Conservation (phyloP, 2,797 vertebrate species). For the Neosilurus mollespiculum region DNA sequence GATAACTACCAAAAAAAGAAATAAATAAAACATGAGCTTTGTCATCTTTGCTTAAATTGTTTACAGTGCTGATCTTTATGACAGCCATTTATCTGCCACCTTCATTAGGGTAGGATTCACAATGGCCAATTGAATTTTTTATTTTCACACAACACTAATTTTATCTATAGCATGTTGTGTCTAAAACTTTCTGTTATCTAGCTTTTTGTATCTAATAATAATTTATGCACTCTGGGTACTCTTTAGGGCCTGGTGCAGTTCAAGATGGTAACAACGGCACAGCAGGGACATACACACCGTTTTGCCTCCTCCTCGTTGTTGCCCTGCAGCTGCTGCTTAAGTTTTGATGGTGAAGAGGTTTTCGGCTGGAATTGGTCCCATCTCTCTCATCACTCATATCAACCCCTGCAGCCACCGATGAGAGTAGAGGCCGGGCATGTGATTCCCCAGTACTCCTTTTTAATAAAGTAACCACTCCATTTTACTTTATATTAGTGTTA, state of each 20-base stretch:
- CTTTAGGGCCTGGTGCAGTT: conserved; percentile 85
- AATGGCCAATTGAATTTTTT: not conserved
- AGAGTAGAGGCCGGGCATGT: conserved; percentile 67
- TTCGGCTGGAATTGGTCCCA: conserved; percentile 59
- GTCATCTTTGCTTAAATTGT: not conserved
- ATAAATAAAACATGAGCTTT: not conserved
- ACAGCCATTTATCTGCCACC: not conserved
- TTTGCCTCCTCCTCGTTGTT: conserved; percentile 82
- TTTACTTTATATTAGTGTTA: conserved; percentile 52
- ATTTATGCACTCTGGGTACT: not conserved
- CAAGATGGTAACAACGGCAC: conserved; percentile 86
- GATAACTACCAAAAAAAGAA: not conserved
- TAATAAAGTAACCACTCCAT: conserved; percentile 63
- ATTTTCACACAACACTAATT: not conserved
- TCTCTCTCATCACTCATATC: conserved; percentile 51
- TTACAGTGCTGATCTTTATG: not conserved
- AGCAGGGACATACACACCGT: conserved; percentile 74
- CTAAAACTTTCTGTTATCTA: not conserved
- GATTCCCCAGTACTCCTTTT: conserved; percentile 66
- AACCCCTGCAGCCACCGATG: conserved; percentile 73
- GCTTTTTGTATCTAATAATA: not conserved
- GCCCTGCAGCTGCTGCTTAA: conserved; percentile 83
- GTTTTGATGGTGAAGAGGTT: conserved; percentile 85
- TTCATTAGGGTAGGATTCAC: not conserved
- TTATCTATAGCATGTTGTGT: not conserved